These are phyloP conservation scores for Cephus nigrinus DNA, from an alignment of 2,888 invertebrate genomes.

Conservation along the genomic window DNA sequence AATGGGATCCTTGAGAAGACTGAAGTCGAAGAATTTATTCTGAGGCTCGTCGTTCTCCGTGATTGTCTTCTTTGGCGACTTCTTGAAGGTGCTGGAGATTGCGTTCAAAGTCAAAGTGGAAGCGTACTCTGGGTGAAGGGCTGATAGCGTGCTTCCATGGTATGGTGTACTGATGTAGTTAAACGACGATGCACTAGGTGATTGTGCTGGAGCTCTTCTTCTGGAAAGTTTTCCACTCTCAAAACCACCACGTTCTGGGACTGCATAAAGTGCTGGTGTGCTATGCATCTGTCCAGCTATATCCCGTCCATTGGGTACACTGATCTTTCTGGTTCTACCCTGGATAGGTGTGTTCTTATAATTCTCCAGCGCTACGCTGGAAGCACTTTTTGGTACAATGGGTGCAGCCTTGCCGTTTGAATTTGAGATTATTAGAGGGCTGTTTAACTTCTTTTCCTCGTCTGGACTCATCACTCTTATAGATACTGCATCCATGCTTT, in stretches of 20 bases:
- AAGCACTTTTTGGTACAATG: conserved; percentile 71
- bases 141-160: conserved; percentile 84
- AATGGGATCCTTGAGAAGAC: conserved; percentile 80
- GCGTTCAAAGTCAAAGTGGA: conserved; percentile 82
- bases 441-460: conserved; percentile 48
- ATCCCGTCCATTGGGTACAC: conserved; percentile 71
- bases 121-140: conserved; percentile 78
- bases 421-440: conserved; percentile 28
- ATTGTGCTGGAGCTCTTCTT: conserved; percentile 70
- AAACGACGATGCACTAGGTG: conserved; percentile 84
- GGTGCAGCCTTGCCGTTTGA: conserved; percentile 41
- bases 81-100: conserved; percentile 70
- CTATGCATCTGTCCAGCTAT: conserved; percentile 72
- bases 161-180: conserved; percentile 88
- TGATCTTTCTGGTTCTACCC: conserved; percentile 71
- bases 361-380: conserved; percentile 76
- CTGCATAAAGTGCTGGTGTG: conserved; percentile 75
- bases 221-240: conserved; percentile 42
- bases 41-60: conserved; percentile 60
- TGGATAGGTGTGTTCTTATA: conserved; percentile 64
- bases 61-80: conserved; percentile 49
- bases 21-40: conserved; percentile 79
- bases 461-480: conserved; percentile 48
- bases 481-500: conserved; percentile 58
- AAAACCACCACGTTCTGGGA: conserved; percentile 74